Percentiles rank a stretch among this genome's conserved stretches.
These are phyloP conservation scores for Centruroides vittatus DNA, from an alignment of 1,140 invertebrate species.

Conservation along the genomic window DNA sequence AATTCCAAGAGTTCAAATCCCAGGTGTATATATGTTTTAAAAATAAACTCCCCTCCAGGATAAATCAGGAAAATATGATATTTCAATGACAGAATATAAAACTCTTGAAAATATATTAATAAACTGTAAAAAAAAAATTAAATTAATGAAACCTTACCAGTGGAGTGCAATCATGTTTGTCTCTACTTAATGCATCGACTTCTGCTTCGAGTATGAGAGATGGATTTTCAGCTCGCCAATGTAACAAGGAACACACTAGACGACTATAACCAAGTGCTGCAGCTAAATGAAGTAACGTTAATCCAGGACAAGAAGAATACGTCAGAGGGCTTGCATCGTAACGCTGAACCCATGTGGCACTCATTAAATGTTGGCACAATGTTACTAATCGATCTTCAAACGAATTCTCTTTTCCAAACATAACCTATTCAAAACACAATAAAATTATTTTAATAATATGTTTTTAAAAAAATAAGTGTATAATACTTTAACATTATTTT, in stretches of 20 bases:
- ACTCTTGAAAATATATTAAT: no score
- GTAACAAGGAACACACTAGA: constrained; percentile 57
- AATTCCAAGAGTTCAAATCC: no score
- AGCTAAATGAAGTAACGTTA: constrained; percentile 75
- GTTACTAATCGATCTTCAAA: constrained; percentile 69
- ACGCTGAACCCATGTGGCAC: constrained; percentile 37
- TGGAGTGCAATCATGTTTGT: constrained; percentile 74
- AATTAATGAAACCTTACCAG: constrained; percentile 40
- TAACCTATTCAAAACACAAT: no score
- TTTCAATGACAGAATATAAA: no score
- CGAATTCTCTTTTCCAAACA: no score
- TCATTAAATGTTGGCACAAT: constrained; percentile 56
- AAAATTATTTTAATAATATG: no score
- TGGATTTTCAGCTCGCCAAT: constrained; percentile 76
- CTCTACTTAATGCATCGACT: constrained; percentile 76
- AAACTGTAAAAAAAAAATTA: no score
- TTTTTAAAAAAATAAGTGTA: no score
- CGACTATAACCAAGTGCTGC: constrained; percentile 53
- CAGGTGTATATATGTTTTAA: no score
- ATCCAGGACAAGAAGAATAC: constrained; percentile 37
- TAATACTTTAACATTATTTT: no score
- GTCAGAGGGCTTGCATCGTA: constrained; percentile 23
- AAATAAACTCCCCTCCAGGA: no score
- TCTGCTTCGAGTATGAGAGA: constrained; percentile 73
- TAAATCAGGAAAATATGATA: no score